Evolutionary conservation across 1,140 invertebrate species (phyloP), one percentile per base, ranked within the genome.

Genomic region (Ostrea denselamellosa): DNA sequence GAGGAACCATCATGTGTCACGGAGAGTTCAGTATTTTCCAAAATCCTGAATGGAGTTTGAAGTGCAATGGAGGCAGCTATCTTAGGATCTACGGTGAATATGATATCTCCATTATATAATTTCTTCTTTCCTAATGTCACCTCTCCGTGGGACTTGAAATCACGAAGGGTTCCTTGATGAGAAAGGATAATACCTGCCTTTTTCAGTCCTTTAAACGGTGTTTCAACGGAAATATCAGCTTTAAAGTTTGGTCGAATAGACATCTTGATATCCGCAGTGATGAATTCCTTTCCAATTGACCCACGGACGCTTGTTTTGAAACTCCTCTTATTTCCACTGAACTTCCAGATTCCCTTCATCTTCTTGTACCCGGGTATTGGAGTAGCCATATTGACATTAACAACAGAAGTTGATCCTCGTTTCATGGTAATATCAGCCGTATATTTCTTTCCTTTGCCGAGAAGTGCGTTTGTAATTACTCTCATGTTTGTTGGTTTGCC

Each of bases 381-480:
- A n/a, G 90, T 89, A 17, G 53, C 87, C 4, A 90, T 28, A 12
- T 83, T 56, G 14, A 88, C 25, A 14, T 62, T 84, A 19, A 83
- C 83, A 85, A 82, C 83, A 58, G 54, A 89, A 2, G 62, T 71
- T 85, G 71, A 77, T 56, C 19, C 71, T 19, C 84, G 34, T 22
- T 83, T 87, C 44, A 87, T 82, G 17, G 71, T 86, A 8, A 90
- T 71, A 44, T 91, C 90, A 8, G 52, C 28, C 9, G 71, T 86
- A 71, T 90, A 85, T 82, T 88, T 91, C 34, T 90, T 88, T 85
- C 83, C 71, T n/a, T 90, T 85, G 7, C 83, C 88, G 65, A 89
- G 86, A n/a, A 87, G 85, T 52, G 92, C 54, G 25, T 89, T 85
- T 8, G 84, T 86, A 7, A 84, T 90, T 12, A 86, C 83, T 53